Evolutionary conservation across 2,797 vertebrate genomes (phyloP), one percentile per base, ranked within the genome.

Genomic region (Malacoctenus gilli): DNA sequence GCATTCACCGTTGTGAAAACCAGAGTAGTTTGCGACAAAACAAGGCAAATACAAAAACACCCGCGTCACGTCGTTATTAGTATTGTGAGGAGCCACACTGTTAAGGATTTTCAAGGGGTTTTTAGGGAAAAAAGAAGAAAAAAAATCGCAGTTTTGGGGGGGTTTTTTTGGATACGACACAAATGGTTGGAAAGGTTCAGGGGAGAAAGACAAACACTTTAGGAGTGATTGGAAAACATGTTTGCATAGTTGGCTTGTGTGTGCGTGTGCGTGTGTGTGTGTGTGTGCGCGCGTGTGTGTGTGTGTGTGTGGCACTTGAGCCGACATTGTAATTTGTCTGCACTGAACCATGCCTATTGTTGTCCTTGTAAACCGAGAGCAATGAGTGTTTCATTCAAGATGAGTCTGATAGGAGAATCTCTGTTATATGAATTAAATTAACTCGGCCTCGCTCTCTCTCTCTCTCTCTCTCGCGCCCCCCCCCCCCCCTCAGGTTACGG

Each of bases 401-500:
- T 82, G 71, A 1, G 14, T 39, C 52, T 66, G 83, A 87, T 84
- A 84, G 80, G 38, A 63, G 39, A 48, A 31, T 66, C 48, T 44
- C 25, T 59, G 67, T 60, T 39, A 28, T 43, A 69, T 56, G 58
- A 79, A 84, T 86, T 83, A 59, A 77, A 79, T 82, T 80, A 79
- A 72, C 50, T 38, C 46, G 37, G 50, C 53, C 69, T 18, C 6
- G 66, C 59, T 53, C 23, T 70, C 40, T 30, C 58, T 56, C 21
- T 23, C 4, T 35, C 28, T 53, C 39, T 40, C 40, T 46, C 11
- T n/a, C 35, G 11, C 7, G 52, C 19, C 16, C 36, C 40, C 18
- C 41, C 35, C 48, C 22, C 4, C 20, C 14, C 37, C 36, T 44
- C 90, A 97, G 97, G 94, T 85, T 93, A 91, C 66, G 92, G 91